These are phyloP conservation scores for Strigamia maritima DNA, from an alignment of 2,888 invertebrate genomes.

Conservation along the genomic window DNA sequence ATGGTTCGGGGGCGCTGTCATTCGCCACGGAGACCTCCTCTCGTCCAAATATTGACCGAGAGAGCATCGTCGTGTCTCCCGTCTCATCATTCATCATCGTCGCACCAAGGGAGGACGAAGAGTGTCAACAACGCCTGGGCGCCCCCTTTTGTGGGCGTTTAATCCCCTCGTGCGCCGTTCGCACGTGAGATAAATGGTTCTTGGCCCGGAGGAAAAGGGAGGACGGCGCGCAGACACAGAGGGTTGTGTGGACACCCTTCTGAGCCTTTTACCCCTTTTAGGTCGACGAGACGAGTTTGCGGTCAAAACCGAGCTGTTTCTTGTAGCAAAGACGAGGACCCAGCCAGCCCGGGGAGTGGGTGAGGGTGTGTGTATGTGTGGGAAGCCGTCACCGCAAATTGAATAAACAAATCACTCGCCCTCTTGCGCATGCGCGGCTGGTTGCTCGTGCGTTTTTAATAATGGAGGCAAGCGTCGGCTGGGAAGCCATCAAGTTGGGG, in stretches of 20 bases:
- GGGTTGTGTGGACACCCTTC: neutral
- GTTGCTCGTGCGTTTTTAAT: constrained; percentile 36
- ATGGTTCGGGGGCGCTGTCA: constrained; percentile 26
- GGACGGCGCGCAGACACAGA: neutral
- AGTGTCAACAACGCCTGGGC: constrained; percentile 22
- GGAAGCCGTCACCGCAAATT: constrained; percentile 33
- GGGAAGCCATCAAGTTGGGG: constrained; percentile 34
- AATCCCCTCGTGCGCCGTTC: constrained; percentile 26
- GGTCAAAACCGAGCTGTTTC: neutral
- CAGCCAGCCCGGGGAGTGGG: neutral
- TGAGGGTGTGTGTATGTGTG: constrained; percentile 6
- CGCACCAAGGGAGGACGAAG: constrained; percentile 9
- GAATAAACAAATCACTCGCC: constrained; percentile 37
- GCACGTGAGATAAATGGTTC: constrained; percentile 17
- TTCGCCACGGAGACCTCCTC: constrained; percentile 26
- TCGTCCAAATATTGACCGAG: constrained; percentile 27
- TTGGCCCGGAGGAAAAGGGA: neutral
- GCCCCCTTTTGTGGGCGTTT: constrained; percentile 26
- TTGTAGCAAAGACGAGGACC: neutral
- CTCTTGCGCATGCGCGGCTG: constrained; percentile 35
- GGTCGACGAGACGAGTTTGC: constrained; percentile 3
- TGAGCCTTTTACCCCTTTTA: neutral
- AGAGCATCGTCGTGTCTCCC: constrained; percentile 16
- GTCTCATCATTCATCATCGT: constrained; percentile 24
- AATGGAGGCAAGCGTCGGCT: constrained; percentile 27